phyloP scores from a whole-genome alignment of 2,113 vertebrate species.

The Protobothrops mucrosquamatus region DNA sequence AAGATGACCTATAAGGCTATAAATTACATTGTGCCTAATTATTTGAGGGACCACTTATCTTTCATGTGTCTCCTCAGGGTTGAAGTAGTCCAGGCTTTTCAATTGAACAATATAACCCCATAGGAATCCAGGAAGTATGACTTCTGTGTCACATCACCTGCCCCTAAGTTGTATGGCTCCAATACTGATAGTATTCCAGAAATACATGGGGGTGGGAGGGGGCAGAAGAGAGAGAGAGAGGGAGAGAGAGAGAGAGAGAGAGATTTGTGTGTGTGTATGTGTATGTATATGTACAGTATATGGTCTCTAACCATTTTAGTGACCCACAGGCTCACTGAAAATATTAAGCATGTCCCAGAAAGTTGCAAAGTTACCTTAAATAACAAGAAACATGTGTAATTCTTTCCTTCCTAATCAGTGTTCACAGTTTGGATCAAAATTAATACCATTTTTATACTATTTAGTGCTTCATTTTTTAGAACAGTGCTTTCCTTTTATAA shows the following conservation, averaged over 20 bases:
- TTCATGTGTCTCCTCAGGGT: not conserved
- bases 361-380: constrained; percentile 32
- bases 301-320: not conserved
- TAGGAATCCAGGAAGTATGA: not conserved
- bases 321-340: not conserved
- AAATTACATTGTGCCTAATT: not conserved
- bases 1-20: not conserved
- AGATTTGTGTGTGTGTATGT: not conserved
- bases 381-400: constrained; percentile 56
- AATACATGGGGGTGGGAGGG: not conserved
- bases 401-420: constrained; percentile 32
- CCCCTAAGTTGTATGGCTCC: not conserved
- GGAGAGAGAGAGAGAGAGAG: too few relatives aligned
- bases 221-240: too few relatives aligned
- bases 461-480: constrained; percentile 59
- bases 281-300: not conserved
- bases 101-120: not conserved
- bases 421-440: constrained; percentile 66
- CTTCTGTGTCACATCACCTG: not conserved
- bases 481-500: constrained; percentile 57
- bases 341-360: not conserved
- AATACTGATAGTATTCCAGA: not conserved
- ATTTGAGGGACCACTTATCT: not conserved
- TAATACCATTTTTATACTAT: constrained; percentile 59
- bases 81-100: not conserved